Evolutionary conservation across 1,140 invertebrate species (phyloP), one percentile per base, ranked within the genome.

Genomic region (Cydia fagiglandana): DNA sequence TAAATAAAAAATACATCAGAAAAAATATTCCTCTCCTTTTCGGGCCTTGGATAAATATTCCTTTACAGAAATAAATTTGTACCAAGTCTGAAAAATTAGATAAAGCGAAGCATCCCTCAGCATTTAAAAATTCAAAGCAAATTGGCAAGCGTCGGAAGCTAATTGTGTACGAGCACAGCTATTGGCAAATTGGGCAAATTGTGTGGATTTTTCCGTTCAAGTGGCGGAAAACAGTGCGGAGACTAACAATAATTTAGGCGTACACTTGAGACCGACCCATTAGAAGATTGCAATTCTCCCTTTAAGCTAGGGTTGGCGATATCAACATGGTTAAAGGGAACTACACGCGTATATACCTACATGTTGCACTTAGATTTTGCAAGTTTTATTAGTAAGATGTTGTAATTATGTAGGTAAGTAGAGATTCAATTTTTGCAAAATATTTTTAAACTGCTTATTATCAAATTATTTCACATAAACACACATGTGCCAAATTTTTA

Each of bases 251-350:
- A 76, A 76, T 76, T 76, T 53, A 70, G 75, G 34, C 64, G 64
- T 15, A 76, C 75, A 61, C 53, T 68, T 61, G 77, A 78, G 79
- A 81, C 81, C 77, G 79, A 80, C 81, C 86, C 85, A 87, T 87
- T 86, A 83, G 76, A 79, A 84, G 81, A 88, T 87, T 88, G 85
- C 82, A 80, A 78, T 82, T 76, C 73, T 78, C 28, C 64, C 64
- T 77, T 78, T 77, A 68, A 47, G 13, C 15, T 78, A 86, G 82
- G 86, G 86, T 66, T 85, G 83, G 15, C 73, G 50, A 13, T 17
- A 12, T 38, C 66, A 20, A 13, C n/a, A 4, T 38, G 66, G 30
- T 64, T 56, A 73, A 45, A 17, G 34, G 47, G 13, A 38, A 41
- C 34, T 34, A 6, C 38, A 10, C 7, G 7, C 38, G 38, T 41